phyloP scores from a whole-genome alignment of 1,140 invertebrate genomes.

The Drosophila ananassae region DNA sequence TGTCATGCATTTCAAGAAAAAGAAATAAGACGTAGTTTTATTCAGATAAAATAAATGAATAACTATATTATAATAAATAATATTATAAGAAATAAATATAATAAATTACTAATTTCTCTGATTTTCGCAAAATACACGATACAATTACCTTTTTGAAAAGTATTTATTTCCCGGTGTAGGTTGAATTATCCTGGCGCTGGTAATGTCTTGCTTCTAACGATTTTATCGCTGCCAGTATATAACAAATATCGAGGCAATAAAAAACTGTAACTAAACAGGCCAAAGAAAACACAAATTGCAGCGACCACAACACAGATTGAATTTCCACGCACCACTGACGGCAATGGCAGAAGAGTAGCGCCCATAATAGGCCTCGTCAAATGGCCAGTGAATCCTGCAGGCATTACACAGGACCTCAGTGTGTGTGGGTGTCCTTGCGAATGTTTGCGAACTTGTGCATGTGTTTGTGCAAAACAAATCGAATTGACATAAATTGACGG shows the following conservation, averaged over 20 bases:
- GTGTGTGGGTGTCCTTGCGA: slow-evolving; percentile 12
- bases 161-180: not conserved
- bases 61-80: too few species aligned
- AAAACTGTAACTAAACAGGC: slow-evolving; percentile 71
- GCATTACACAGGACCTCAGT: slow-evolving; percentile 60
- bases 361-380: slow-evolving; percentile 62
- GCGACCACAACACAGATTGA: slow-evolving; percentile 59
- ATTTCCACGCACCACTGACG: slow-evolving; percentile 70
- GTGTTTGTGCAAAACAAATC: slow-evolving; percentile 52
- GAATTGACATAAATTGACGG: slow-evolving; percentile 75
- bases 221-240: slow-evolving; percentile 36
- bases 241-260: slow-evolving; percentile 59
- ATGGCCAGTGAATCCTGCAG: slow-evolving; percentile 52
- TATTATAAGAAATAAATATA: too few species aligned
- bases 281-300: slow-evolving; percentile 74
- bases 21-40: not conserved
- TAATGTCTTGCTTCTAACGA: slow-evolving; percentile 32
- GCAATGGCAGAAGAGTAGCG: slow-evolving; percentile 27
- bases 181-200: slow-evolving; percentile 19
- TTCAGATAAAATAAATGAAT: too few species aligned
- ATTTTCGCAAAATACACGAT: too few species aligned
- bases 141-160: not conserved
- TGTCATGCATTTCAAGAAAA: not conserved
- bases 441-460: slow-evolving; percentile 8
- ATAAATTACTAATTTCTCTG: too few species aligned